Conservation (phyloP, 2,888 invertebrate genomes). For the Meandrusa payeni region DNA sequence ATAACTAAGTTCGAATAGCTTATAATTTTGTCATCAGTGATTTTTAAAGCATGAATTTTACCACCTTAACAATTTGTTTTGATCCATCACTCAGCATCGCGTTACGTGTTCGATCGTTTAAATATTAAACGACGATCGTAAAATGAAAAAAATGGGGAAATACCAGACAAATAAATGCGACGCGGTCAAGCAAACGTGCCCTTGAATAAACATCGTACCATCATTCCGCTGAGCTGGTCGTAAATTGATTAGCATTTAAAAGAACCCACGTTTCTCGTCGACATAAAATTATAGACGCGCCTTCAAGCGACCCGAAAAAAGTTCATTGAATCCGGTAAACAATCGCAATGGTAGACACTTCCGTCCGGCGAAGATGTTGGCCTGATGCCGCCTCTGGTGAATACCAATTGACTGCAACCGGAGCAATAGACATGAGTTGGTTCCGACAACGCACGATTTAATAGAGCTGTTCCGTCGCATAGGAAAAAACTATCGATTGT, state of each 20-base stretch:
- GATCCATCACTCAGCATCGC: too few relatives aligned
- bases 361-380: constrained; percentile 57
- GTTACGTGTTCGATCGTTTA: too few relatives aligned
- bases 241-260: constrained; percentile 29
- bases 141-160: constrained; percentile 2
- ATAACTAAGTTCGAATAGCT: too few relatives aligned
- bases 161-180: background rate
- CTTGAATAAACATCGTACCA: constrained; percentile 12
- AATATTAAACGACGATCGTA: too few relatives aligned
- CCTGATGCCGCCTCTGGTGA: constrained; percentile 42
- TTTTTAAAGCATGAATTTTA: too few relatives aligned
- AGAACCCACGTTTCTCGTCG: constrained; percentile 15
- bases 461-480: background rate
- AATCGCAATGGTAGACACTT: constrained; percentile 49
- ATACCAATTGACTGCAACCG: constrained; percentile 40
- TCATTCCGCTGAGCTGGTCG: constrained; percentile 18
- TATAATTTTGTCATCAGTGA: too few relatives aligned
- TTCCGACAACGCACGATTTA: constrained; percentile 3
- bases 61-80: too few relatives aligned
- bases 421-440: constrained; percentile 11
- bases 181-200: constrained; percentile 5
- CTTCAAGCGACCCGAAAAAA: constrained; percentile 53
- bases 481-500: too few relatives aligned
- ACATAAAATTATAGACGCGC: constrained; percentile 18
- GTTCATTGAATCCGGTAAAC: constrained; percentile 70